Conservation (phyloP, 2,888 invertebrate species). For the Melitaea athalia region DNA sequence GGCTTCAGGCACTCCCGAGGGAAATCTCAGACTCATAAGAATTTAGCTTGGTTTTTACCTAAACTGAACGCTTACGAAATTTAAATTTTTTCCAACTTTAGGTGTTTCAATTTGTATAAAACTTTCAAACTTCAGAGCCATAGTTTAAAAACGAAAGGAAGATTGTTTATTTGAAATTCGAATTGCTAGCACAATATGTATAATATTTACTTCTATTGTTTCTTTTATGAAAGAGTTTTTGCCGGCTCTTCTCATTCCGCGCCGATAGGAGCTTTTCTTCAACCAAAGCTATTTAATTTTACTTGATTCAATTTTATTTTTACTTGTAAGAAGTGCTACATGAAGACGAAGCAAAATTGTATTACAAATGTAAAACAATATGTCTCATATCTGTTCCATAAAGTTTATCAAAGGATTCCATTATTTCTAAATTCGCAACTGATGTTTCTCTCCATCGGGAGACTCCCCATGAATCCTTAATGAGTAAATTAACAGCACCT, state of each 20-base stretch:
- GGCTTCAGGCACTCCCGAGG: constrained; percentile 29
- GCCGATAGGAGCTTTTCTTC: too few relatives aligned
- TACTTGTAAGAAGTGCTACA: too few relatives aligned
- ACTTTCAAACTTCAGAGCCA: background rate
- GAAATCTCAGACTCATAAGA: constrained; percentile 30
- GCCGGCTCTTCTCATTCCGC: background rate
- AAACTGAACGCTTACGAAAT: constrained; percentile 23
- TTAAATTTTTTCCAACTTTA: constrained; percentile 24
- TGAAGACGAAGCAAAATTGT: background rate
- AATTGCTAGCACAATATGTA: too few relatives aligned
- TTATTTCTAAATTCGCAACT: constrained; percentile 47
- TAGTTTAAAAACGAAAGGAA: background rate
- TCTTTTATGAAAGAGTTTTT: too few relatives aligned
- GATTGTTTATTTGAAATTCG: too few relatives aligned
- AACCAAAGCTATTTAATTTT: too few relatives aligned
- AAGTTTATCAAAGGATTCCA: constrained; percentile 51
- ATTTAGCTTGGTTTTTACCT: constrained; percentile 30
- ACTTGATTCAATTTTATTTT: too few relatives aligned
- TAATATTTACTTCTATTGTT: too few relatives aligned
- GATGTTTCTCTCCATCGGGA: constrained; percentile 43
- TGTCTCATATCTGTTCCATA: constrained; percentile 40
- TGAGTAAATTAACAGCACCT: constrained; percentile 81
- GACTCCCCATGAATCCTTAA: constrained; percentile 77
- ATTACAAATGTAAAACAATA: constrained; percentile 17
- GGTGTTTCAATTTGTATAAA: background rate